Percentiles rank a stretch among this genome's conserved stretches.
Conservation (phyloP, 2,113 vertebrate genomes). For the Eptatretus burgeri region DNA sequence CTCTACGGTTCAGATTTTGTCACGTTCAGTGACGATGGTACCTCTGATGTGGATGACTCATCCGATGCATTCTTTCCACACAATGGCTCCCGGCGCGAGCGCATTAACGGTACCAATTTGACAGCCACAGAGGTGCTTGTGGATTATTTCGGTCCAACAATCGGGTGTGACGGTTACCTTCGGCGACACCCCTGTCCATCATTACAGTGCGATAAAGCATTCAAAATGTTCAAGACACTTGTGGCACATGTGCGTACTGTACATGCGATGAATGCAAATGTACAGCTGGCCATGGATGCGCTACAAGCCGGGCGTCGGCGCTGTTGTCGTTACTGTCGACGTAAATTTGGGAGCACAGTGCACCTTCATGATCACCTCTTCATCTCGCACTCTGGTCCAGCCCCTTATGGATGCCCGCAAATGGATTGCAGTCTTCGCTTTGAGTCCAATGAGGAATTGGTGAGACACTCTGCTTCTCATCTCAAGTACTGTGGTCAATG, state of each 20-base stretch:
- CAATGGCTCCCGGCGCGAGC: slow-evolving; percentile 48
- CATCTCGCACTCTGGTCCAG: slow-evolving; percentile 32
- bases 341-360: slow-evolving; percentile 57
- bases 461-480: slow-evolving; percentile 60
- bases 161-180: no score
- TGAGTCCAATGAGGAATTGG: slow-evolving; percentile 40
- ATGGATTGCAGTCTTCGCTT: slow-evolving; percentile 50
- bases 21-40: neutral
- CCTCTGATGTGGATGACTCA: slow-evolving; percentile 15
- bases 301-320: slow-evolving; percentile 64
- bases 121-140: slow-evolving; percentile 66
- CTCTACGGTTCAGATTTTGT: neutral
- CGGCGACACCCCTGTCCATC: slow-evolving; percentile 27
- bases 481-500: slow-evolving; percentile 55
- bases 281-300: slow-evolving; percentile 57
- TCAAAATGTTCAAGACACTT: slow-evolving; percentile 82
- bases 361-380: slow-evolving; percentile 51
- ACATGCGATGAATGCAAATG: slow-evolving; percentile 37
- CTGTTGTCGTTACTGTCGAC: slow-evolving; percentile 59
- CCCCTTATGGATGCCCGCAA: slow-evolving; percentile 47
- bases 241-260: slow-evolving; percentile 70
- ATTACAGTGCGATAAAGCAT: slow-evolving; percentile 40
- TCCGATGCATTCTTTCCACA: slow-evolving; percentile 19
- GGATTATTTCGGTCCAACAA: no score
- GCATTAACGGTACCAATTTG: slow-evolving; percentile 32